phyloP scores from a whole-genome alignment of 2,797 vertebrate species.

The Eutrigla gurnardus region DNA sequence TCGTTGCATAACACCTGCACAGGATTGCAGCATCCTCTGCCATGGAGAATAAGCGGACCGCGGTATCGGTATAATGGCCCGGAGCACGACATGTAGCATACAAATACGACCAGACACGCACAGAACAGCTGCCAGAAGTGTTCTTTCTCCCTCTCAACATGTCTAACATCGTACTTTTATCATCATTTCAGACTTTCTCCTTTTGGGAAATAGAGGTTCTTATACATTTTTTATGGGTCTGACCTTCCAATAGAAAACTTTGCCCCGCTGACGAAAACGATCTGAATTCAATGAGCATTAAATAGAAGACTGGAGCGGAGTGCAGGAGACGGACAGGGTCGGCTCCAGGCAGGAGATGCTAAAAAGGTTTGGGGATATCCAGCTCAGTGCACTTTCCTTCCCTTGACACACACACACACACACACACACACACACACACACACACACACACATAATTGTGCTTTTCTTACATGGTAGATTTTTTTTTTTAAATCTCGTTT shows the following conservation, averaged over 20 bases:
- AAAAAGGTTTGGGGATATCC: conserved; percentile 28
- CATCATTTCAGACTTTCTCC: conserved; percentile 13
- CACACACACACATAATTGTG: conserved; percentile 15
- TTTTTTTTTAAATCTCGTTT: conserved; percentile 44
- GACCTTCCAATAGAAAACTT: conserved; percentile 53
- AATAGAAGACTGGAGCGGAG: conserved; percentile 43
- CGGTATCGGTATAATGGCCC: background rate
- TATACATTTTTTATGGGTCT: conserved; percentile 57
- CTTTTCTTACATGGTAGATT: conserved; percentile 42
- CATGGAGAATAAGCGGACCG: background rate
- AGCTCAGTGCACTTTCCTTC: conserved; percentile 17
- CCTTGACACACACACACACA: conserved; percentile 5
- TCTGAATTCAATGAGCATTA: conserved; percentile 69
- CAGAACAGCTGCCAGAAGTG: conserved; percentile 11
- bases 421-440: conserved; percentile 5
- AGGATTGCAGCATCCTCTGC: conserved; percentile 3
- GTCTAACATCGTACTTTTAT: conserved; percentile 1
- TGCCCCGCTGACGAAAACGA: conserved; percentile 57
- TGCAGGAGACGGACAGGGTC: conserved; percentile 41
- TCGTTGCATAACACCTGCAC: conserved; percentile 14
- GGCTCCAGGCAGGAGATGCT: conserved; percentile 47
- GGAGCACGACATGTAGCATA: conserved; percentile 1
- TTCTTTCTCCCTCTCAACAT: conserved; percentile 19
- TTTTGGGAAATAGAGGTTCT: conserved; percentile 43
- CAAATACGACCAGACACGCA: conserved; percentile 3